Conservation (phyloP, 2,113 vertebrate species). For the Mustela lutreola region DNA sequence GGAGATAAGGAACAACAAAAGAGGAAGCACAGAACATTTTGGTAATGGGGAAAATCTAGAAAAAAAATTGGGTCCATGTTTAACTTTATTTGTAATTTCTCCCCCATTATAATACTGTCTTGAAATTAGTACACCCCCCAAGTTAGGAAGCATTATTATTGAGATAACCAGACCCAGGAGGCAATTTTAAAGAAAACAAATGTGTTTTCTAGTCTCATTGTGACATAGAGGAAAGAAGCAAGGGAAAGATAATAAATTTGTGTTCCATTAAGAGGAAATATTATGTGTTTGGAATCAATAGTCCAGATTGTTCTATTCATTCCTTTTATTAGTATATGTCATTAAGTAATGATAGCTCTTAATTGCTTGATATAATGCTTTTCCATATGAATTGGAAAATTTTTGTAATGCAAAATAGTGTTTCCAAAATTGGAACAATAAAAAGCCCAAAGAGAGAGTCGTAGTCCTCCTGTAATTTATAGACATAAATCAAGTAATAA, state of each 20-base stretch:
- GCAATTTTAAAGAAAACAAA: neutral
- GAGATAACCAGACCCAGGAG: neutral
- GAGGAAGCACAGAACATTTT: neutral
- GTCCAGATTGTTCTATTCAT: constrained; percentile 43
- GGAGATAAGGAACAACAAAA: constrained; percentile 9
- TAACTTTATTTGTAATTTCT: neutral
- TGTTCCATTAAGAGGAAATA: constrained; percentile 16
- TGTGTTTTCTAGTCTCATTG: constrained; percentile 17
- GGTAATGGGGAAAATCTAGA: neutral
- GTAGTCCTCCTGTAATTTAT: neutral
- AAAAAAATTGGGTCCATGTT: neutral
- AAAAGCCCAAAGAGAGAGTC: neutral
- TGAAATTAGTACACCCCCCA: neutral
- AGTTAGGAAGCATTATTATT: neutral
- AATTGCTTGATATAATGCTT: constrained; percentile 29
- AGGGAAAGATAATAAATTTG: neutral
- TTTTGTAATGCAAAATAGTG: neutral
- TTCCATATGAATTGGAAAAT: neutral
- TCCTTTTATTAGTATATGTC: neutral
- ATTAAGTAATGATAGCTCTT: constrained; percentile 2
- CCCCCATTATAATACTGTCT: neutral
- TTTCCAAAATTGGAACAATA: neutral
- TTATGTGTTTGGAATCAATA: constrained; percentile 25
- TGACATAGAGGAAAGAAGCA: constrained; percentile 22
- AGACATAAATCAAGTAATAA: neutral